Evolutionary conservation across 2,113 vertebrate species (phyloP).

Genomic region (Sceloporus undulatus): DNA sequence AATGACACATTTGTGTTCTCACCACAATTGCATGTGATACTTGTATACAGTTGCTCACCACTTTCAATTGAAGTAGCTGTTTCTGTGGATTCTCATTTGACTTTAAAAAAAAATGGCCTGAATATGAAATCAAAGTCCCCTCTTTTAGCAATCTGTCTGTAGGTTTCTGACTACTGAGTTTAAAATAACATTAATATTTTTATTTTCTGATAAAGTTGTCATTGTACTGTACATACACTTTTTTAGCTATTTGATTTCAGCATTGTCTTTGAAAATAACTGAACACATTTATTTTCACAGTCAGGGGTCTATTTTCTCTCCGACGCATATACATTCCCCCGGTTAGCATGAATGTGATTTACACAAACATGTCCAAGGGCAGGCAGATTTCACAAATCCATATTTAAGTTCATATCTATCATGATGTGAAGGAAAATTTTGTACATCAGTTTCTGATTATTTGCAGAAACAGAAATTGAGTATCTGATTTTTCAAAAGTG

Average conservation of each 20-base stretch:
- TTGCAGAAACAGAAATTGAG: constrained; percentile 43
- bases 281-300: constrained; percentile 82
- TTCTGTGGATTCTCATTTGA: neutral
- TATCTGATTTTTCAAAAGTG: constrained; percentile 46
- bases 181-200: constrained; percentile 69
- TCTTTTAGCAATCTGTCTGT: neutral
- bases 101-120: neutral
- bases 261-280: constrained; percentile 73
- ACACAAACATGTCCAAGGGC: constrained; percentile 51
- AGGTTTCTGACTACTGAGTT: constrained; percentile 33
- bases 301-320: constrained; percentile 77
- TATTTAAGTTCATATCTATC: constrained; percentile 25
- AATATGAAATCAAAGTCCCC: constrained; percentile 32
- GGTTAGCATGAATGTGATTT: constrained; percentile 77
- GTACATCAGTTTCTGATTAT: constrained; percentile 52
- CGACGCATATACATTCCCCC: constrained; percentile 64
- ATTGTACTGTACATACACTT: constrained; percentile 58
- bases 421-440: constrained; percentile 6
- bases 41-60: neutral
- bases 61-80: neutral
- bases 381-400: constrained; percentile 59
- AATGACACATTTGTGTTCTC: neutral
- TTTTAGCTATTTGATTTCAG: constrained; percentile 72
- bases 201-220: constrained; percentile 61
- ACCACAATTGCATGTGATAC: neutral